Evolutionary conservation across 2,888 invertebrate genomes (phyloP).

Genomic region (Agrilus biguttatus): DNA sequence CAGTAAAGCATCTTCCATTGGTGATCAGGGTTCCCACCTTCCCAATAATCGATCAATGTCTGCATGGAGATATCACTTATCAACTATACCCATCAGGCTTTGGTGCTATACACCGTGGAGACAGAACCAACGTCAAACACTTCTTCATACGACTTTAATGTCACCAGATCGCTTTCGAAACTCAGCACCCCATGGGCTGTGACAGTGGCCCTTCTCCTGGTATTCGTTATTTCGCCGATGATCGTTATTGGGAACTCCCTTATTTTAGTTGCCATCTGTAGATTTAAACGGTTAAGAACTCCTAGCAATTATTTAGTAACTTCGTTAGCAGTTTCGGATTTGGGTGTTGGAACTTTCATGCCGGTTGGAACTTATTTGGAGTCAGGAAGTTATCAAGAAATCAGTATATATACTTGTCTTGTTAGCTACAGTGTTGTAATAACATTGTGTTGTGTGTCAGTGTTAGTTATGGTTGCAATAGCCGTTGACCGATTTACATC

Average conservation of each 20-base stretch:
- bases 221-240: constrained; percentile 39
- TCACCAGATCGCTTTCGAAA: constrained; percentile 22
- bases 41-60: constrained; percentile 15
- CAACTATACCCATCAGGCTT: constrained; percentile 22
- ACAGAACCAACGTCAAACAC: constrained; percentile 19
- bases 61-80: constrained; percentile 22
- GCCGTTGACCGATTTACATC: constrained; percentile 47
- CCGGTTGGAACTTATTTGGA: constrained; percentile 44
- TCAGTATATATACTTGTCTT: constrained; percentile 35
- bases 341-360: constrained; percentile 42
- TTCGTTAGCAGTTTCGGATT: constrained; percentile 44
- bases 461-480: constrained; percentile 45
- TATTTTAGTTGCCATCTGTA: constrained; percentile 42
- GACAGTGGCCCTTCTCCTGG: constrained; percentile 34
- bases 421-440: constrained; percentile 43
- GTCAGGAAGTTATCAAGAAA: constrained; percentile 32
- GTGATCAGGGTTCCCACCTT: too few species aligned
- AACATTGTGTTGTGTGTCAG: constrained; percentile 42
- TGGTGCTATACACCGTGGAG: constrained; percentile 18
- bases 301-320: constrained; percentile 47
- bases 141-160: constrained; percentile 22
- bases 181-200: constrained; percentile 31
- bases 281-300: constrained; percentile 44
- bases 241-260: constrained; percentile 44
- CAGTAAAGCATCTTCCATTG: too few species aligned